Percentiles rank a stretch among this genome's conserved stretches.
phyloP scores from a whole-genome alignment of 2,113 vertebrate species.

The Oenanthe oenanthe region DNA sequence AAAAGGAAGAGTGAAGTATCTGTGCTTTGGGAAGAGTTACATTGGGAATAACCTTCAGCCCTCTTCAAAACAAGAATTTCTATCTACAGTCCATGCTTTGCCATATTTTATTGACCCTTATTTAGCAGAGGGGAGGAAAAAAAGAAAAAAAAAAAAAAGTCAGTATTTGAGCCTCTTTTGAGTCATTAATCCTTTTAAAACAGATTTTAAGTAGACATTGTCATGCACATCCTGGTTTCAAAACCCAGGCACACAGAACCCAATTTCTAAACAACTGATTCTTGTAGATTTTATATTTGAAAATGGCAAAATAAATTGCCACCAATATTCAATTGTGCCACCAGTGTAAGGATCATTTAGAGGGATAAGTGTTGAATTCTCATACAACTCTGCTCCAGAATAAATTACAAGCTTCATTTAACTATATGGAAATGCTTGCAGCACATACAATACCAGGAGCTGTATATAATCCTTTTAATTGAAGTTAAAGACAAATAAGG shows the following conservation, averaged over 20 bases:
- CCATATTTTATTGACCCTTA: accelerated
- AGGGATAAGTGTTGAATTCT: not conserved
- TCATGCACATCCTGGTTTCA: not conserved
- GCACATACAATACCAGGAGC: not conserved
- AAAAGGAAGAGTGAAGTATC: not conserved
- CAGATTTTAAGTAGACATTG: not conserved
- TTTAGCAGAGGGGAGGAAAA: no score
- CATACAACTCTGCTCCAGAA: not conserved
- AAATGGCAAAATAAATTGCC: not conserved
- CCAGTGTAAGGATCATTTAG: not conserved
- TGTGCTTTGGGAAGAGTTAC: not conserved
- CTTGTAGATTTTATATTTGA: not conserved
- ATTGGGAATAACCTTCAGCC: not conserved
- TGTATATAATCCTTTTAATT: not conserved
- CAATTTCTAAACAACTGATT: not conserved
- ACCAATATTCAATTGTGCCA: not conserved
- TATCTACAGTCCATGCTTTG: not conserved
- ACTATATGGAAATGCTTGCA: not conserved
- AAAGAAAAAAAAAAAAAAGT: no score
- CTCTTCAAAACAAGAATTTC: not conserved
- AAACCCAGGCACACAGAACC: not conserved
- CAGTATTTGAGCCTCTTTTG: not conserved
- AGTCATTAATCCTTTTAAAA: not conserved
- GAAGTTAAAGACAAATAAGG: not conserved
- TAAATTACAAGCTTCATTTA: not conserved